Evolutionary conservation across 2,888 invertebrate genomes (phyloP).

Genomic region (Caenorhabditis zanzibari): DNA sequence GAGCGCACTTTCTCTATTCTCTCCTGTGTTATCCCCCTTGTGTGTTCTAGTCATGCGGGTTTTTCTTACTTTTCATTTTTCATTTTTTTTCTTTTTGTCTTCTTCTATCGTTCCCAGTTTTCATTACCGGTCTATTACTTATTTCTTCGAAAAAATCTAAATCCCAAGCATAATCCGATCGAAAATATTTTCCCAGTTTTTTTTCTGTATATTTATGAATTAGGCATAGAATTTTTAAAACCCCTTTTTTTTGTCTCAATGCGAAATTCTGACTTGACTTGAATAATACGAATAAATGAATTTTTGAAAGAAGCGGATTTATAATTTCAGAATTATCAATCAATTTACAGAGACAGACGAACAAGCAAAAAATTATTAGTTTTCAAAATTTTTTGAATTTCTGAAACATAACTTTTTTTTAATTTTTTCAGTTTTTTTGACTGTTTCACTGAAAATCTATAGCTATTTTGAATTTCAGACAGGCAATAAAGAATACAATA

Average conservation of each 20-base stretch:
- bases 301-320: no score
- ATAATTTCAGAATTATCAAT: neutral
- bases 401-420: no score
- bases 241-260: neutral
- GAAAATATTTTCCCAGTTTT: slow-evolving; percentile 9
- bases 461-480: no score
- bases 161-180: slow-evolving; percentile 34
- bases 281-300: neutral
- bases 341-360: no score
- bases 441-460: no score
- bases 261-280: neutral
- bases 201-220: slow-evolving; percentile 41
- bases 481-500: no score
- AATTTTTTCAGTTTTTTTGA: no score
- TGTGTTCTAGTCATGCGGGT: slow-evolving; percentile 49
- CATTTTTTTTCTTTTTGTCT: neutral
- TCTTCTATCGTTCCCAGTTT: slow-evolving; percentile 38
- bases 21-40: slow-evolving; percentile 14
- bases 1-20: neutral
- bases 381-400: neutral
- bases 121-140: slow-evolving; percentile 40
- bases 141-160: slow-evolving; percentile 16
- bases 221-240: slow-evolving; percentile 31
- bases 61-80: neutral
- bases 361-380: no score